Base-by-base conservation (phyloP, 2,797 vertebrate genomes). In the Trichosurus vulpecula region DNA sequence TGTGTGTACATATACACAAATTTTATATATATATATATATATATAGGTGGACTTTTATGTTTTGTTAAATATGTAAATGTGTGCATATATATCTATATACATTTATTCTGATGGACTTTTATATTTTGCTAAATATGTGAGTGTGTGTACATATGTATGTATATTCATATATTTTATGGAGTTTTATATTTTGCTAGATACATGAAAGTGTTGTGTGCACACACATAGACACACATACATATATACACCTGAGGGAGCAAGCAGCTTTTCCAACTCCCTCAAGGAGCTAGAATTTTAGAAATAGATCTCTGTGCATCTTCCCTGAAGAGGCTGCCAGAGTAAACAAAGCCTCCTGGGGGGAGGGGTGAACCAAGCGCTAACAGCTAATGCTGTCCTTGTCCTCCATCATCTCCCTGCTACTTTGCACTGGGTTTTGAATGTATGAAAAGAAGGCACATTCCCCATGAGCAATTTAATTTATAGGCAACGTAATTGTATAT, bases 401-500 rank as follows among this genome's bases (percentile, higher is more conserved):
- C 41, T 51, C 41, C n/a, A 47, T 87, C 25, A 41, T 81, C 41
- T 87, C 74, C 54, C 11, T 87, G 55, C 92, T 92, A 55, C 61
- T 53, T 93, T 90, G 81, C 57, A 74, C 30, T 30, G 35, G 8
- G 30, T 95, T 97, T 94, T 93, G 53, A 29, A 51, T 74, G 66
- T 87, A 87, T 74, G 87, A 47, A 74, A 87, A 87, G 25, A 51
- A 51, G 25, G 5, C 41, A 25, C 9, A 27, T 87, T 87, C 9
- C 8, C 41, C 41, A 29, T 4, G 74, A 87, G 41, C 41, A 47
- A 87, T 87, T 87, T 87, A 87, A 96, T 95, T 91, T 96, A 90
- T 57, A 95, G 13, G 41, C 93, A 93, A 55, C 47, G 56, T 94
- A 58, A 96, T 93, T 96, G 92, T 96, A 94, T 54, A 61, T 52